phyloP scores from a whole-genome alignment of 2,888 invertebrate species.

The Hedychridium roseum region DNA sequence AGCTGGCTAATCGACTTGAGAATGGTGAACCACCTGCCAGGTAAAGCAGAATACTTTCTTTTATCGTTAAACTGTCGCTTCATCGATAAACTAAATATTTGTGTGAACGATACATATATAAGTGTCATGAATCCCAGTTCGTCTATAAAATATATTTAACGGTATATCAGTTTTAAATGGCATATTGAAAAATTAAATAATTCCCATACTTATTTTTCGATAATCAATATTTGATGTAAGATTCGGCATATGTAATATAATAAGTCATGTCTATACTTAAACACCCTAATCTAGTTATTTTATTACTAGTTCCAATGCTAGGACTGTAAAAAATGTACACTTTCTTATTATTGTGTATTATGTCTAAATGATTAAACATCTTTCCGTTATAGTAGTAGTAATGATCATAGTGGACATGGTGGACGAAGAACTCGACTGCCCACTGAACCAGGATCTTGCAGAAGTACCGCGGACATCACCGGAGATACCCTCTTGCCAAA shows the following conservation, averaged over 20 bases:
- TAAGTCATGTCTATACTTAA: no score
- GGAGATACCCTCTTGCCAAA: conserved; percentile 50
- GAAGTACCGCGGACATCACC: conserved; percentile 56
- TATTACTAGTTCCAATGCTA: no score
- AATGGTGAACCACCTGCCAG: conserved; percentile 61
- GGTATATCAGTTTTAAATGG: conserved; percentile 3
- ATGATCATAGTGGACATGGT: conserved; percentile 46
- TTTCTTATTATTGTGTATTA: conserved; percentile 3
- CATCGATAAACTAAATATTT: background rate
- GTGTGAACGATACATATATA: no score
- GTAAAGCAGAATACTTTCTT: conserved; percentile 42
- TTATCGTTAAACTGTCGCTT: background rate
- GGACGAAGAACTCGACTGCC: conserved; percentile 67
- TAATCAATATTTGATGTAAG: background rate
- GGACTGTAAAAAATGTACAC: conserved; percentile 3
- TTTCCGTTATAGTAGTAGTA: conserved; percentile 46
- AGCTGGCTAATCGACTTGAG: conserved; percentile 75
- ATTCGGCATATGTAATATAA: background rate
- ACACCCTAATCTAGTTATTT: no score
- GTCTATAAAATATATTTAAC: background rate
- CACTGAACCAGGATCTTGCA: conserved; percentile 70
- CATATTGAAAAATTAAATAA: no score
- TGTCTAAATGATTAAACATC: background rate
- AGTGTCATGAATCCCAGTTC: no score
- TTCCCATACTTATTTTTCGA: background rate